Base-by-base conservation (phyloP, 2,888 invertebrate species). In the Parapristionchus giblindavisi region DNA sequence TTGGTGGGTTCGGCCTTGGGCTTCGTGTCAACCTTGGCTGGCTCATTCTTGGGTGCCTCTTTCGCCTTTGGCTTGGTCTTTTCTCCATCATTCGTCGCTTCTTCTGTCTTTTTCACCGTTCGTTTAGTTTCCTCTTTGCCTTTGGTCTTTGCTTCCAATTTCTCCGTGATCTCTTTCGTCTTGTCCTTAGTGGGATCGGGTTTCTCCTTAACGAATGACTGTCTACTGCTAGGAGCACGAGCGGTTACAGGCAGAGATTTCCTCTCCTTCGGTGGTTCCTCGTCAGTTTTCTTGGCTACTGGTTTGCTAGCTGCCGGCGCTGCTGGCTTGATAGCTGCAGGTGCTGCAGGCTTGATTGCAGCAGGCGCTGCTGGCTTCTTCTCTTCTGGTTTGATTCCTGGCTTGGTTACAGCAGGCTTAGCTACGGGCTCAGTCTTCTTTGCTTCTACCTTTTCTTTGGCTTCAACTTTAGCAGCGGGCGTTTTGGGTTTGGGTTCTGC, bases 91-190 rank as follows among this genome's bases (percentile, higher is more conserved):
- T 76, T 77, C 27, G 36, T 34, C 11, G 3, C 48, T 43, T 72
- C 58, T 72, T 76, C 72, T 24, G 68, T 66, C 51, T 73, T 77
- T 52, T 77, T 76, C 70, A 77, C 52, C 63, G 76, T 76, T 17
- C 77, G 73, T 21, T 78, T 79, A 48, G 34, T 6, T 8, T 34
- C 52, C 3, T 65, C 51, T 51, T 51, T 21, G 17, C 21, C 70
- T 24, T 56, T 56, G 21, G 17, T 56, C 56, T 56, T 24, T 27
- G 14, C 56, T 27, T 34, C 38, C n/a, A 27, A 24, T 0, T 36
- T 34, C 54, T 54, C 38, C 70, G 36, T 29, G 11, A 29, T 54
- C 6, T 24, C 38, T 11, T 54, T 38, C 52, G 8, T 29, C 70
- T 54, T 21, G 21, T 66, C 65, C 29, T 66, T 66, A 14, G 43